Evolutionary conservation across 2,888 invertebrate species (phyloP).

Genomic region (Sepioteuthis lessoniana): DNA sequence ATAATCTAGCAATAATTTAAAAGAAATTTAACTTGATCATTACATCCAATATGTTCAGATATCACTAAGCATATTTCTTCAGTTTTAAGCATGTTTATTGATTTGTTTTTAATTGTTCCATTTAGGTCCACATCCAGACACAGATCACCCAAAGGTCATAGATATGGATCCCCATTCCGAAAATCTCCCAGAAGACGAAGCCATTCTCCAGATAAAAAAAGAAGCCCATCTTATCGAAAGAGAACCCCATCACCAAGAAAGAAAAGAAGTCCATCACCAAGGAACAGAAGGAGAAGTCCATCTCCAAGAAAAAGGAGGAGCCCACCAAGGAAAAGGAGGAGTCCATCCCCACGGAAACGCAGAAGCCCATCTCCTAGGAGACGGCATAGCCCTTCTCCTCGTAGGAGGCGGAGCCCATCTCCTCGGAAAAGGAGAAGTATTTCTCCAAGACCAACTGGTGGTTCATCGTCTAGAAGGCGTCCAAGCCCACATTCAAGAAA

Average conservation of each 20-base stretch:
- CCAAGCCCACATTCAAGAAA: conserved; percentile 41
- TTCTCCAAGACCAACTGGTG: conserved; percentile 50
- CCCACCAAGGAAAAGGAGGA: conserved; percentile 54
- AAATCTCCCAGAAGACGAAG: conserved; percentile 53
- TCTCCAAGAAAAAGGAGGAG: conserved; percentile 56
- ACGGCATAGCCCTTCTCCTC: conserved; percentile 50
- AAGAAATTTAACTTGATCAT: no score
- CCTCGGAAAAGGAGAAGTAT: conserved; percentile 51
- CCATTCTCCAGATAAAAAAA: conserved; percentile 44
- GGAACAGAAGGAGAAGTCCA: conserved; percentile 55
- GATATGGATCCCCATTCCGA: conserved; percentile 53
- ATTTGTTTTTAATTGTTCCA: not conserved
- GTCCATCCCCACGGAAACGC: conserved; percentile 54
- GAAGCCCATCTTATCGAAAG: conserved; percentile 57
- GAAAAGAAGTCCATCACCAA: conserved; percentile 55
- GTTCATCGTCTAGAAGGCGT: conserved; percentile 48
- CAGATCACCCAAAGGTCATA: conserved; percentile 58
- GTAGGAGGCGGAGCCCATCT: conserved; percentile 50
- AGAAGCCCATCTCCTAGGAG: conserved; percentile 49
- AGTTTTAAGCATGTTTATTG: no score
- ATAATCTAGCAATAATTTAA: no score
- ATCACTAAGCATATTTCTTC: no score
- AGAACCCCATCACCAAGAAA: conserved; percentile 55
- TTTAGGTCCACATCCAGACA: conserved; percentile 54
- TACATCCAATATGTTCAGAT: no score